These are phyloP conservation scores for Panagrolaimus sp. DNA, from an alignment of 1,140 invertebrate genomes.

Conservation along the genomic window DNA sequence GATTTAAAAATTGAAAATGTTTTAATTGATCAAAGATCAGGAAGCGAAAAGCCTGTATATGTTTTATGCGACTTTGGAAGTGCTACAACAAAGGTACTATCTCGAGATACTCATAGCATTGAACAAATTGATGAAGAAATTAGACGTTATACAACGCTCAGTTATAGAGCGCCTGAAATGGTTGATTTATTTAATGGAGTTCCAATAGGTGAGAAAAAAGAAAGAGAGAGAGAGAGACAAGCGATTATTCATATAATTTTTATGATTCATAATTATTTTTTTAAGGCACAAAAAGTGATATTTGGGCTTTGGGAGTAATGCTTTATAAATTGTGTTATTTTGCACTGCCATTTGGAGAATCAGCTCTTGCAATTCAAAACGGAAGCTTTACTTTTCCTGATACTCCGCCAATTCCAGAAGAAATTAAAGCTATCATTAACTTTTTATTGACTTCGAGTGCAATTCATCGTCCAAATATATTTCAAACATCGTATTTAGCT, in stretches of 20 bases:
- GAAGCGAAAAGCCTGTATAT: conserved; percentile 47
- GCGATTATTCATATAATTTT: not conserved
- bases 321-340: conserved; percentile 88
- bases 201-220: conserved; percentile 66
- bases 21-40: conserved; percentile 49
- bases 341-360: conserved; percentile 84
- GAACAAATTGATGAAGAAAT: conserved; percentile 77
- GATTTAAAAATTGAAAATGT: conserved; percentile 72
- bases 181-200: conserved; percentile 82
- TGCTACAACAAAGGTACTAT: conserved; percentile 52
- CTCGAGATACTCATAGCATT: conserved; percentile 35
- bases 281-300: conserved; percentile 49
- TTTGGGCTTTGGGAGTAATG: conserved; percentile 77
- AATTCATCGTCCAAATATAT: conserved; percentile 51
- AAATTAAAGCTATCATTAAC: conserved; percentile 52
- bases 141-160: conserved; percentile 81
- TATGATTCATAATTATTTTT: conserved; percentile 13
- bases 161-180: conserved; percentile 90
- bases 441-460: conserved; percentile 41
- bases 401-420: conserved; percentile 37
- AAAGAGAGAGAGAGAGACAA: conserved; percentile 60
- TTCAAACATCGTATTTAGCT: conserved; percentile 46
- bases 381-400: conserved; percentile 76
- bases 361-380: conserved; percentile 82
- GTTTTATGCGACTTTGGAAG: conserved; percentile 57